phyloP scores from a whole-genome alignment of 2,888 invertebrate genomes.

The Parnassius orleans region DNA sequence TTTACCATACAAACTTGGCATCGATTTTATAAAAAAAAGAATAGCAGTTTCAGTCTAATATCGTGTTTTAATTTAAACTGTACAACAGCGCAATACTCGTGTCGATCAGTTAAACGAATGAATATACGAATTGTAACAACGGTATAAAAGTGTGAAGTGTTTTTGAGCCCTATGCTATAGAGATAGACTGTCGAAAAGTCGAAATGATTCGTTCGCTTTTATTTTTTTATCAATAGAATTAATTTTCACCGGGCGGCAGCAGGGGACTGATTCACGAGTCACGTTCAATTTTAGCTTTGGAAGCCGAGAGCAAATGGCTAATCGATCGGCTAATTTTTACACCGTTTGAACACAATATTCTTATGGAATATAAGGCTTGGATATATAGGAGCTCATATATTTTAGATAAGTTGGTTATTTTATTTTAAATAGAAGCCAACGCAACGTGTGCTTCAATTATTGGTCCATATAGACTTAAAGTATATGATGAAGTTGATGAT shows the following conservation, averaged over 20 bases:
- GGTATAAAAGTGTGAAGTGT: constrained; percentile 37
- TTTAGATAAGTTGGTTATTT: too few species aligned
- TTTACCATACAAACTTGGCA: too few species aligned
- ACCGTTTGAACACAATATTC: constrained; percentile 65
- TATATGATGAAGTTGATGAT: too few species aligned
- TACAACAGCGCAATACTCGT: constrained; percentile 37
- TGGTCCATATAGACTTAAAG: too few species aligned
- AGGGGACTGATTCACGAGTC: constrained; percentile 62
- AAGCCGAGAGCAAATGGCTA: constrained; percentile 66
- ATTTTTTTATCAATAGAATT: constrained; percentile 59
- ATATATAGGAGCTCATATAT: constrained; percentile 33
- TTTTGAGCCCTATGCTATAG: constrained; percentile 48
- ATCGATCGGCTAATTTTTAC: constrained; percentile 78
- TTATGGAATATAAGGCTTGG: constrained; percentile 50
- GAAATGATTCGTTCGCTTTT: constrained; percentile 39
- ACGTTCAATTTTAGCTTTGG: constrained; percentile 70
- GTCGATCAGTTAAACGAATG: constrained; percentile 33
- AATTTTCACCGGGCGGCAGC: constrained; percentile 60
- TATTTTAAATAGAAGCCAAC: too few species aligned
- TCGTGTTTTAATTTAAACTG: constrained; percentile 31
- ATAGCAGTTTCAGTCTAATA: constrained; percentile 20
- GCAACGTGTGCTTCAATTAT: too few species aligned
- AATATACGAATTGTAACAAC: constrained; percentile 40
- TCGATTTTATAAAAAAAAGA: constrained; percentile 1
- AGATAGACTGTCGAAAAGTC: constrained; percentile 58